Evolutionary conservation across 2,888 invertebrate genomes (phyloP).

Genomic region (Cephus pulcher): DNA sequence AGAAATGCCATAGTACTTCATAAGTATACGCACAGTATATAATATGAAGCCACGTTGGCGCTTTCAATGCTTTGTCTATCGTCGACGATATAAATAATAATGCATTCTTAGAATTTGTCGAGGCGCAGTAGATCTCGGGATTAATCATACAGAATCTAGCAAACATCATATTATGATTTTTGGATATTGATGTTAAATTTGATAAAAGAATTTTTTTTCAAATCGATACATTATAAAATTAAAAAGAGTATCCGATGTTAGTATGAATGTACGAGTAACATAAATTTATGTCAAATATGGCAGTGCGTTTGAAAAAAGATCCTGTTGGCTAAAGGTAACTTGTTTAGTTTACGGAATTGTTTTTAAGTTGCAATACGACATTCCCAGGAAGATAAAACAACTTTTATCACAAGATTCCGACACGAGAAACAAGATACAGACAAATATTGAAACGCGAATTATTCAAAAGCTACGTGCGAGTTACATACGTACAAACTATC

Average conservation of each 20-base stretch:
- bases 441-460: not conserved
- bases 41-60: not conserved
- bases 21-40: not conserved
- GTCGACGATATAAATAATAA: not conserved
- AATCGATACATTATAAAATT: not conserved
- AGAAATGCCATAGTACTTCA: conserved; percentile 6
- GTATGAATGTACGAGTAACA: not conserved
- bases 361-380: not conserved
- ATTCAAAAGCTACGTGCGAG: not conserved
- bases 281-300: not conserved
- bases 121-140: not conserved
- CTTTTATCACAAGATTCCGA: not conserved
- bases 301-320: not conserved
- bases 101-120: not conserved
- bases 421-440: not conserved
- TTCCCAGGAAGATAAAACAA: not conserved
- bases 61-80: not conserved
- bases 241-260: not conserved
- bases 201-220: not conserved
- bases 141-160: not conserved
- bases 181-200: not conserved
- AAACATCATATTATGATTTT: not conserved
- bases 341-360: not conserved
- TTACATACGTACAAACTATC: not conserved
- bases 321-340: not conserved